Percentiles rank a stretch among this genome's conserved stretches.
Conservation (phyloP, 1,140 invertebrate genomes). For the Drosophila nannoptera region DNA sequence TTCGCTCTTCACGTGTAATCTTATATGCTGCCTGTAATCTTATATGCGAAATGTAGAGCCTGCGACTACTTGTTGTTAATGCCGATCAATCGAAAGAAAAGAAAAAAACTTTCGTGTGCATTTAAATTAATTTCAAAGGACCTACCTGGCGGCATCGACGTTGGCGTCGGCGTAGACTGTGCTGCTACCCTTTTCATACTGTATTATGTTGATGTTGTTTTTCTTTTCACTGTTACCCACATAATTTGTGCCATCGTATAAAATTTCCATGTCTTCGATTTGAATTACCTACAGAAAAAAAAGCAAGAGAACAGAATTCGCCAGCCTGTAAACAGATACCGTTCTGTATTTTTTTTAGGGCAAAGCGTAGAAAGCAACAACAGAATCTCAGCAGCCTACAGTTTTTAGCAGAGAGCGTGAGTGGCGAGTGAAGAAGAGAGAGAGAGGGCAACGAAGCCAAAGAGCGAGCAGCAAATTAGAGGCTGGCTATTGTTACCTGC, state of each 20-base stretch:
- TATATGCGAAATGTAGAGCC: slow-evolving; percentile 51
- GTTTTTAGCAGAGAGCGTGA: slow-evolving; percentile 23
- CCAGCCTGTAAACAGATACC: slow-evolving; percentile 73
- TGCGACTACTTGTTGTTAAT: slow-evolving; percentile 53
- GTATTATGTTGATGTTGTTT: slow-evolving; percentile 13
- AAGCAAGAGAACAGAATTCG: slow-evolving; percentile 35
- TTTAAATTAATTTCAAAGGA: slow-evolving; percentile 65
- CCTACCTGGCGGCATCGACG: slow-evolving; percentile 46
- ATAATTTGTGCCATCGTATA: slow-evolving; percentile 59
- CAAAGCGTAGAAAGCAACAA: slow-evolving; percentile 16
- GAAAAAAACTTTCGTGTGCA: slow-evolving; percentile 45
- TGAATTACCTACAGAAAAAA: slow-evolving; percentile 56
- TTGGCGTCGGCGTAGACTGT: no score
- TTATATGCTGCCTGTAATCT: slow-evolving; percentile 65
- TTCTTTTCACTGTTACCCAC: slow-evolving; percentile 42
- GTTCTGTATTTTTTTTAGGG: slow-evolving; percentile 41
- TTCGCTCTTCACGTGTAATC: slow-evolving; percentile 42
- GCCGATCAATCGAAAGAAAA: slow-evolving; percentile 18
- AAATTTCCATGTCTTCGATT: slow-evolving; percentile 65
- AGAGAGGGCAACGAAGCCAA: neutral
- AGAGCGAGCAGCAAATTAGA: slow-evolving; percentile 4
- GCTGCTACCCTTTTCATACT: slow-evolving; percentile 27
- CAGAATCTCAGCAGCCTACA: slow-evolving; percentile 37
- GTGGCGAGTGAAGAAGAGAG: neutral
- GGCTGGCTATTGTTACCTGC: slow-evolving; percentile 31